Evolutionary conservation across 2,113 vertebrate species (phyloP), one percentile per base, ranked within the genome.

Genomic region (Eira barbara): DNA sequence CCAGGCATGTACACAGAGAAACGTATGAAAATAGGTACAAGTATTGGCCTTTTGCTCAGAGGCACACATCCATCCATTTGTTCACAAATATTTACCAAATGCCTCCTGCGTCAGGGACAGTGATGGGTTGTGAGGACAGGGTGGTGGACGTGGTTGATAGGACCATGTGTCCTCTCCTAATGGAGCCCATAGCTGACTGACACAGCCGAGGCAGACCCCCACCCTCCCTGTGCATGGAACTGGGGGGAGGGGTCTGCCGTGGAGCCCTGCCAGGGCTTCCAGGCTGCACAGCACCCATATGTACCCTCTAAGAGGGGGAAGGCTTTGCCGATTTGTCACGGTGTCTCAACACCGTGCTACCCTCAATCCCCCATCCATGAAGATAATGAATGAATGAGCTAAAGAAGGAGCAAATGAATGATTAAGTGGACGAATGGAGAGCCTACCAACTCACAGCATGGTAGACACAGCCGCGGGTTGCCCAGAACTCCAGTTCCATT

Each of bases 281-380:
- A 87, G 55, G 31, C 21, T 29, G 3, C 2, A 0, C 4, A 3
- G 29, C 4, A 7, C 79, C 71, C 89, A 21, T 1, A 0, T 2
- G n/a, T 1, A 1, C 27, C 39, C 34, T 63, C 7, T 20, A 36
- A 57, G 57, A 52, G 45, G 45, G 52, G 34, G 29, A 81, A 73
- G 7, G 10, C 15, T 57, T 80, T 20, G 6, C 57, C 27, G 27
- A 8, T 57, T 49, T 39, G 39, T 69, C 27, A 2, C 87, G 55
- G 29, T 49, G 80, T 55, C n/a, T 36, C 89, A 5, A 69, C 27
- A 10, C 79, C 21, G 7, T 4, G 49, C 14, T 15, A 20, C 63
- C 21, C 55, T 65, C 45, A 34, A 2, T 11, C 6, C 55, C 82
- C 8, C 34, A 39, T 8, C 49, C 29, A 6, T 3, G 67, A 49